Percentiles rank a stretch among this genome's conserved stretches.
These are phyloP conservation scores for Acridotheres tristis DNA, from an alignment of 2,797 vertebrate genomes.

Conservation along the genomic window DNA sequence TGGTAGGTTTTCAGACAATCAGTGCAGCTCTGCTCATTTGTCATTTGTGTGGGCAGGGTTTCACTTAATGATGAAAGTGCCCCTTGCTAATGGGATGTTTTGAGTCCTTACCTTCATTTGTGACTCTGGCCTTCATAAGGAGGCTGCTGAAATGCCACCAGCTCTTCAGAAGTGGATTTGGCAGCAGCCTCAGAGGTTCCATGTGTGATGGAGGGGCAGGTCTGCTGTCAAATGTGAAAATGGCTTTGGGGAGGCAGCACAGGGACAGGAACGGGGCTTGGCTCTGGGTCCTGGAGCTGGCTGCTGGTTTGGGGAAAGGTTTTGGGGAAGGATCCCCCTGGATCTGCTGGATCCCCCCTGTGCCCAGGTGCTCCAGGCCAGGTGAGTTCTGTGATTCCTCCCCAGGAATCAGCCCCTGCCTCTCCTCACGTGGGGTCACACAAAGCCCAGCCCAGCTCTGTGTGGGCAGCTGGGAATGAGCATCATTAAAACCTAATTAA, in stretches of 20 bases:
- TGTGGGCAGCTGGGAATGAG: neutral
- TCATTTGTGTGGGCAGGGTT: neutral
- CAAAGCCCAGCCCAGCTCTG: neutral
- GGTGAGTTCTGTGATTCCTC: neutral
- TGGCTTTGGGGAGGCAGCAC: neutral
- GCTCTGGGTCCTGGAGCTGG: neutral
- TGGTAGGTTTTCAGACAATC: neutral
- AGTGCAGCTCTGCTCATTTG: neutral
- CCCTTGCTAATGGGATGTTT: neutral
- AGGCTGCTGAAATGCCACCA: neutral
- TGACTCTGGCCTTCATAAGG: neutral
- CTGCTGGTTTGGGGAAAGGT: neutral
- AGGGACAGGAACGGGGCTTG: neutral
- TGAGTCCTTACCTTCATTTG: neutral
- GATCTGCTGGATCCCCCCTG: no score
- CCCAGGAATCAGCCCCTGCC: neutral
- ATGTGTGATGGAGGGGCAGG: neutral
- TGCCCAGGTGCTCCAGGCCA: neutral
- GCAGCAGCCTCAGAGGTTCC: neutral
- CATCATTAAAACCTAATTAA: neutral
- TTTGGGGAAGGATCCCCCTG: no score
- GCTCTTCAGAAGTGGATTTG: neutral
- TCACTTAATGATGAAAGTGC: neutral
- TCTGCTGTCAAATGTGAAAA: fast-evolving
- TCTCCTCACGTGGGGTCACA: neutral